These are phyloP conservation scores for Anthophora plumipes DNA, from an alignment of 2,888 invertebrate genomes.

Conservation along the genomic window DNA sequence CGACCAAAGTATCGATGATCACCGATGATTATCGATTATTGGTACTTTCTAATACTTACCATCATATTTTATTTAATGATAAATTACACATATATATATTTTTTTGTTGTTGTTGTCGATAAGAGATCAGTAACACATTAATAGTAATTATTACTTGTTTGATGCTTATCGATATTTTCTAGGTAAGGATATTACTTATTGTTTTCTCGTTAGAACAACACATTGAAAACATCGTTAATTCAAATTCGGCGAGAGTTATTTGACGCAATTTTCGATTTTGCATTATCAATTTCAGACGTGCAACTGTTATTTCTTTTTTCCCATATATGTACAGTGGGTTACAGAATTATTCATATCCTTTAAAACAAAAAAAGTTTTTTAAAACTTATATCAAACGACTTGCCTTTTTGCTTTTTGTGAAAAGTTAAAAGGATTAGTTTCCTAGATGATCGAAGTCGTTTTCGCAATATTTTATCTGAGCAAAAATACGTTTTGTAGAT, in stretches of 20 bases:
- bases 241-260: slow-evolving; percentile 75
- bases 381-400: no score
- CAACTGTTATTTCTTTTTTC: not conserved
- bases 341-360: no score
- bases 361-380: no score
- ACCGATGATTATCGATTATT: slow-evolving; percentile 48
- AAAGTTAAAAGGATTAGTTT: no score
- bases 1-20: slow-evolving; percentile 51
- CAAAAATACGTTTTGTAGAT: no score
- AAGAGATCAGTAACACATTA: slow-evolving; percentile 70
- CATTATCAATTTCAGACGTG: slow-evolving; percentile 22
- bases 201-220: slow-evolving; percentile 68
- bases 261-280: slow-evolving; percentile 58
- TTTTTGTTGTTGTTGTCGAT: slow-evolving; percentile 48
- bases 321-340: not conserved
- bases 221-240: slow-evolving; percentile 70
- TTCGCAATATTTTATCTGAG: no score
- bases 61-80: slow-evolving; percentile 66
- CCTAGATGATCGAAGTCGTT: no score
- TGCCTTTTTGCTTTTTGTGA: no score
- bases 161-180: slow-evolving; percentile 71
- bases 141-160: slow-evolving; percentile 70
- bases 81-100: slow-evolving; percentile 71
- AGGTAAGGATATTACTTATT: slow-evolving; percentile 72
- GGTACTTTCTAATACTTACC: slow-evolving; percentile 74